Evolutionary conservation across 2,888 invertebrate genomes (phyloP), one percentile per base, ranked within the genome.

Genomic region (Dasypolia templi): DNA sequence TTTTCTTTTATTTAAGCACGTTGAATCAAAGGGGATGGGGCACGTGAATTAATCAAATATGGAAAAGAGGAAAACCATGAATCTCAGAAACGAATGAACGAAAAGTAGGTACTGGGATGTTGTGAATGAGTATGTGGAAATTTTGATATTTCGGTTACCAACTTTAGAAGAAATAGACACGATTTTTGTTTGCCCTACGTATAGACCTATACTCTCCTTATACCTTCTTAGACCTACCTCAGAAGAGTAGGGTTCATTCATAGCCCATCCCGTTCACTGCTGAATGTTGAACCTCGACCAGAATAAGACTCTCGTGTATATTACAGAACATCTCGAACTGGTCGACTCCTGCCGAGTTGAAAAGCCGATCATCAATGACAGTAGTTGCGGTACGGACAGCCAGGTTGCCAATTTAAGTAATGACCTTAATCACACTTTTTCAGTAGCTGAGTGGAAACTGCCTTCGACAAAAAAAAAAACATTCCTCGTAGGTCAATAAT

Each of bases 1-100:
- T 86, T 87, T 87, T 63, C 77, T 83, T 86, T 86, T 81, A 83
- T 86, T 84, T 84, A 66, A 63, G 74, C 75, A 70, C 77, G 63
- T 75, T 72, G 39, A 71, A 66, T 65, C 65, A 59, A 73, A 67
- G 71, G 59, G 70, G 70, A 55, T 53, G 66, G 44, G 59, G 72
- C 70, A 72, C 61, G 75, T 76, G 71, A 77, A 76, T 76, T 78
- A 73, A 83, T 78, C 61, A 76, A 82, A 77, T 68, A 79, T 69
- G 59, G 44, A 65, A 75, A 76, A 67, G 35, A 53, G 69, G 62
- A 68, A 67, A 63, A 59, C 19, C 46, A 22, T 49, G 42, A 69
- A 56, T 58, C 19, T 44, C 19, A 61, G 14, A 56, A 62, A 63
- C 0, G 3, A 56, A 32, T n/a, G n/a, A n/a, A n/a, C n/a, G n/a